Conservation (phyloP, 2,797 vertebrate genomes). For the Hyperoplus lanceolatus region DNA sequence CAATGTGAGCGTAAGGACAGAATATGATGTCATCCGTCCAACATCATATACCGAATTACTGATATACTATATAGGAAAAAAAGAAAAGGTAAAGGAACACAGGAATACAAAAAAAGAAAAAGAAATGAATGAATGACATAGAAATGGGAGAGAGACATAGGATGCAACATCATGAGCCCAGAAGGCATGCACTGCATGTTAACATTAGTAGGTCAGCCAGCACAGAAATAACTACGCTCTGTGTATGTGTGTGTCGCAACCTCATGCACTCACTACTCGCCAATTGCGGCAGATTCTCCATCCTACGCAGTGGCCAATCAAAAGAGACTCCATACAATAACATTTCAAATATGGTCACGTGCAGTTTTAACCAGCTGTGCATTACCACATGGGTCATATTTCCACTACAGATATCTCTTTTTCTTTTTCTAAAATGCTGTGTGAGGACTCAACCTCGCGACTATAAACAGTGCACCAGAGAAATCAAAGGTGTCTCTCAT, state of each 20-base stretch:
- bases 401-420: not conserved
- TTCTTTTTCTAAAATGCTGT: not conserved
- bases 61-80: not conserved
- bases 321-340: slow-evolving; percentile 52
- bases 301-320: slow-evolving; percentile 50
- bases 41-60: slow-evolving; percentile 25
- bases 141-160: slow-evolving; percentile 27
- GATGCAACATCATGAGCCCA: slow-evolving; percentile 78
- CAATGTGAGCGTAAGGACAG: slow-evolving; percentile 18
- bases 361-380: slow-evolving; percentile 59
- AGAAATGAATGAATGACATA: not conserved
- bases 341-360: slow-evolving; percentile 54
- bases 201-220: slow-evolving; percentile 84
- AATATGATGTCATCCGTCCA: not conserved
- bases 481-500: not conserved
- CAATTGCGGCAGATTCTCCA: slow-evolving; percentile 43
- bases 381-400: slow-evolving; percentile 53
- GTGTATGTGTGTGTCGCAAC: slow-evolving; percentile 55
- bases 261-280: slow-evolving; percentile 51
- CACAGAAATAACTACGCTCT: slow-evolving; percentile 79
- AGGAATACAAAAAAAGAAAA: not conserved
- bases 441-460: not conserved
- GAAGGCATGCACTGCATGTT: slow-evolving; percentile 81
- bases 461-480: slow-evolving; percentile 3
- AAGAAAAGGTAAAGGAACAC: not conserved